phyloP scores from a whole-genome alignment of 2,113 vertebrate genomes.

The Cheilinus undulatus region DNA sequence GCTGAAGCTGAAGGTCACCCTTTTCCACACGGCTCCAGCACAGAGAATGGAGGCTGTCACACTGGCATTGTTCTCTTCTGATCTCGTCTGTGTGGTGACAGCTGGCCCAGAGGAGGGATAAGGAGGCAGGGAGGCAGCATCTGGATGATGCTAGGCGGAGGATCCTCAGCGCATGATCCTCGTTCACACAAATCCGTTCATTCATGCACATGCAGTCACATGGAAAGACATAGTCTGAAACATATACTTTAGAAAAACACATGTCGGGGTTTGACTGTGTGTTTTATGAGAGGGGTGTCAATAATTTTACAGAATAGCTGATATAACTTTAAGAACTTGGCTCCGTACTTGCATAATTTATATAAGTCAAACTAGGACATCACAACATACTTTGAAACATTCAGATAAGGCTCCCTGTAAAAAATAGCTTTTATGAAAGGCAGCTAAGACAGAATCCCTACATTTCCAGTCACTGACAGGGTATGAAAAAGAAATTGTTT shows the following conservation, averaged over 20 bases:
- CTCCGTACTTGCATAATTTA: too few species aligned
- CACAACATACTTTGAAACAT: not conserved
- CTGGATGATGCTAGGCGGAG: conserved; percentile 49
- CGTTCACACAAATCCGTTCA: conserved; percentile 26
- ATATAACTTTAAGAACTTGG: not conserved
- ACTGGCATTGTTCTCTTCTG: conserved; percentile 63
- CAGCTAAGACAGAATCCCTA: conserved; percentile 19
- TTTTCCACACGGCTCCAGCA: conserved; percentile 53
- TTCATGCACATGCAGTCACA: conserved; percentile 20
- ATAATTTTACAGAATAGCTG: not conserved
- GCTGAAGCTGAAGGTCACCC: conserved; percentile 63
- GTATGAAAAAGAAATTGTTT: not conserved
- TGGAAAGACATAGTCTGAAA: not conserved
- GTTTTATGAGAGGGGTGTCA: conserved; percentile 6
- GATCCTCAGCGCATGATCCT: conserved; percentile 31
- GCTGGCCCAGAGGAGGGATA: conserved; percentile 46
- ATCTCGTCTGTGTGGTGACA: conserved; percentile 65
- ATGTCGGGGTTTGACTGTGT: conserved; percentile 4
- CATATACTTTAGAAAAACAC: conserved; percentile 34
- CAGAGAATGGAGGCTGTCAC: conserved; percentile 56
- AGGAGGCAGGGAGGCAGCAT: conserved; percentile 45
- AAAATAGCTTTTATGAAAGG: not conserved
- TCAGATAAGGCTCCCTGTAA: not conserved
- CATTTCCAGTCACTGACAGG: not conserved
- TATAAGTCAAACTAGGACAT: not conserved